Evolutionary conservation across 2,797 vertebrate genomes (phyloP), one percentile per base, ranked within the genome.

Genomic region (Falco columbarius): DNA sequence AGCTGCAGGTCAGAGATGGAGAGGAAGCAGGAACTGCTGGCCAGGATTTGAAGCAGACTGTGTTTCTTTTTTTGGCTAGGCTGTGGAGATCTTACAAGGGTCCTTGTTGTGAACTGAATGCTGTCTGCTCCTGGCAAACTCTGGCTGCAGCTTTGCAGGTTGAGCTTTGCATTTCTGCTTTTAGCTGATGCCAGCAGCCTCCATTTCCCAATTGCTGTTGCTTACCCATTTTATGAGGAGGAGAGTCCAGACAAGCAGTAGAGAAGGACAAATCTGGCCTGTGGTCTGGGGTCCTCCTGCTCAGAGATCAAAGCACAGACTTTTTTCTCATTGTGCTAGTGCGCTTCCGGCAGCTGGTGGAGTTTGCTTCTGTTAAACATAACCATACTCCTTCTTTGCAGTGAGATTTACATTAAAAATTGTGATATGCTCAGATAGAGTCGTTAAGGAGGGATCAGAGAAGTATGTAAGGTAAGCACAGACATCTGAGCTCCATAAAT

Each of bases 401-500:
- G 65, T 32, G 80, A 86, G 85, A 40, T 88, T 93, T 86, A 72
- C 65, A 71, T 77, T 74, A 88, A 88, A 86, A 87, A 72, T 75
- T 12, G 77, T 56, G 47, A 74, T 40, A 72, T 76, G 90, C 79
- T 91, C 81, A 67, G 79, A 38, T 56, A n/a, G 21, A 82, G 75
- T 66, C 15, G 18, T 92, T 94, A 93, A 90, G 68, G 85, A 70
- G 58, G 91, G 82, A 87, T 85, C 82, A 90, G 90, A 89, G 75
- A 86, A 81, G 71, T 51, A 26, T 30, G 51, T 42, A 27, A 73
- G 85, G 77, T 83, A 90, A 93, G 86, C 88, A 70, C 2, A 85
- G 85, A 47, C 75, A 85, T 70, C 91, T 82, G 76, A 38, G 89
- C 81, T 75, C 52, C 73, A 54, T 6, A 80, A 90, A 61, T 38